Conservation (phyloP, 2,888 invertebrate genomes). For the Venusia cambrica region DNA sequence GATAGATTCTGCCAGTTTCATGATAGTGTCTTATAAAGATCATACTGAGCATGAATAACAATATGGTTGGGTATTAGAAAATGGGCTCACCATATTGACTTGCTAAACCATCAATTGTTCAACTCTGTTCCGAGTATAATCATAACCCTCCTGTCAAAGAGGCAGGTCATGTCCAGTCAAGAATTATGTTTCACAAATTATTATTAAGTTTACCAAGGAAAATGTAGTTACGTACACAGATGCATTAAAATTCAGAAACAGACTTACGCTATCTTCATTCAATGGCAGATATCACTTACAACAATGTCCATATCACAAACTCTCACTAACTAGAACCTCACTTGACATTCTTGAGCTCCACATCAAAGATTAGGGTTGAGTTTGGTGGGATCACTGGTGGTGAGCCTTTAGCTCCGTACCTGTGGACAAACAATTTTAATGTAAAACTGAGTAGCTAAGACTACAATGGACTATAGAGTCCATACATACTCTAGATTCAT, state of each 20-base stretch:
- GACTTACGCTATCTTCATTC: conserved; percentile 39
- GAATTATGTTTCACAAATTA: conserved; percentile 2
- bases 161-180: conserved; percentile 8
- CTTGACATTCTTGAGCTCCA: conserved; percentile 91
- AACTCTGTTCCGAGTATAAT: no score
- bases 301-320: conserved; percentile 44
- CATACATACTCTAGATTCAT: no score
- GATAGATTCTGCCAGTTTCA: no score
- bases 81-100: no score
- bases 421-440: conserved; percentile 44
- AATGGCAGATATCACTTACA: conserved; percentile 49
- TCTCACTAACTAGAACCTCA: conserved; percentile 52
- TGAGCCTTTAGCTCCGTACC: conserved; percentile 88
- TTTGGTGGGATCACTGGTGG: conserved; percentile 94
- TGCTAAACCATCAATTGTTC: no score
- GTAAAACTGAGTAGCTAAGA: not conserved
- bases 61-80: no score
- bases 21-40: no score
- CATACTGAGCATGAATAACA: no score
- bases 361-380: conserved; percentile 92
- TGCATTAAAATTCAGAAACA: conserved; percentile 32
- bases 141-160: conserved; percentile 1
- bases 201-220: conserved; percentile 12
- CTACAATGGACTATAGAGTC: no score
- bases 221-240: conserved; percentile 25